A percentile compares a stretch with the other conserved stretches of the same genome.
These are phyloP conservation scores for Thamnophis elegans DNA, from an alignment of 2,797 vertebrate species.

Conservation along the genomic window DNA sequence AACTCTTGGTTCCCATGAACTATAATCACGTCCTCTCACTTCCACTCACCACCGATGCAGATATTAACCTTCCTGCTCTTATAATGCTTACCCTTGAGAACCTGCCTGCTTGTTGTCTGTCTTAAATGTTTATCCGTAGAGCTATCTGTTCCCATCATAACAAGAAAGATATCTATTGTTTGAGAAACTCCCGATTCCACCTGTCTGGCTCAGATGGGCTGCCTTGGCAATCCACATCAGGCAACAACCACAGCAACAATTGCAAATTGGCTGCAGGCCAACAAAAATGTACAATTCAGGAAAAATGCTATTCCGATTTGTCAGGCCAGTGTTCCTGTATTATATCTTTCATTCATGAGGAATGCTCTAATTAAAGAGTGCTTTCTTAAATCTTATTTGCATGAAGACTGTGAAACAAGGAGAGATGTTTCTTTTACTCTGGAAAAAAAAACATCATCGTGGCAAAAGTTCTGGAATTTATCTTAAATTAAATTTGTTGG, in stretches of 20 bases:
- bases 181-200: constrained; percentile 57
- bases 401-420: not conserved
- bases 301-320: constrained; percentile 47
- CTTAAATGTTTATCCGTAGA: constrained; percentile 69
- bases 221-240: not conserved
- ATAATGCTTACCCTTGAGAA: constrained; percentile 76
- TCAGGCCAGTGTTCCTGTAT: constrained; percentile 45
- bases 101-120: constrained; percentile 69
- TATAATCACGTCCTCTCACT: constrained; percentile 89
- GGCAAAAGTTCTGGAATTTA: constrained; percentile 3
- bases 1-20: constrained; percentile 97
- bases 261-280: constrained; percentile 47
- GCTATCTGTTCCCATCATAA: constrained; percentile 52
- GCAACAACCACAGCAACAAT: constrained; percentile 28
- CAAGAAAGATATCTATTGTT: constrained; percentile 62
- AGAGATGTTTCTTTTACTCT: not conserved
- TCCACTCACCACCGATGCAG: constrained; percentile 77
- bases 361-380: constrained; percentile 10
- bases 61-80: constrained; percentile 79
- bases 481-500: not conserved
- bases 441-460: not conserved
- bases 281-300: constrained; percentile 59
- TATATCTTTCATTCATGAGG: constrained; percentile 46
- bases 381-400: not conserved
- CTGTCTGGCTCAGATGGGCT: not conserved